These are phyloP conservation scores for Mungos mungo DNA, from an alignment of 2,113 vertebrate species.

Conservation along the genomic window DNA sequence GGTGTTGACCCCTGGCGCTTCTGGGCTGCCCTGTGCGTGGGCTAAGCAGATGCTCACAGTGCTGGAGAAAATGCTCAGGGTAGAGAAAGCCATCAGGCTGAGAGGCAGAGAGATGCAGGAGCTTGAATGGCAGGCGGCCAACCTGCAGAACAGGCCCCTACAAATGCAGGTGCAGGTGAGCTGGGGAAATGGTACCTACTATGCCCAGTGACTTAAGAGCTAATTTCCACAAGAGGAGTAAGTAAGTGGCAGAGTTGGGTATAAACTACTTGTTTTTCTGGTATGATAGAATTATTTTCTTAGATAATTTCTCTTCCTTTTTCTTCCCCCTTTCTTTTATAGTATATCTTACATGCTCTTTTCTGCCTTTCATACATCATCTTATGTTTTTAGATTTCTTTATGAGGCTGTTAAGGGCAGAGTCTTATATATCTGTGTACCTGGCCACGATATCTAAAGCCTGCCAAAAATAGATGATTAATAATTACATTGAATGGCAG, in stretches of 20 bases:
- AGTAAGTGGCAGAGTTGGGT: not conserved
- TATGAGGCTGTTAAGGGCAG: not conserved
- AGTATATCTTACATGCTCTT: not conserved
- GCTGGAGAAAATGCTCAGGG: not conserved
- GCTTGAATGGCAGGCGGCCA: not conserved
- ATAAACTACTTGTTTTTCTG: not conserved
- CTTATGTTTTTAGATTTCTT: not conserved
- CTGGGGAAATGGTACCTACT: not conserved
- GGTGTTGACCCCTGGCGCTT: not conserved
- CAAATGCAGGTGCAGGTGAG: too few species aligned
- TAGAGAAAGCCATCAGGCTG: not conserved
- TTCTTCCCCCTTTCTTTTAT: not conserved
- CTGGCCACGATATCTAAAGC: not conserved
- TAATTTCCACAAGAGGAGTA: not conserved
- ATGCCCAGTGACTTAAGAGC: not conserved
- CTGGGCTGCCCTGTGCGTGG: not conserved
- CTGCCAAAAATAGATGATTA: not conserved
- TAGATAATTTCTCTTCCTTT: not conserved
- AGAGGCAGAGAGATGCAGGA: not conserved
- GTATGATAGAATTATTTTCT: not conserved
- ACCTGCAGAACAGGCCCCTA: not conserved
- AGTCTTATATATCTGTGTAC: not conserved
- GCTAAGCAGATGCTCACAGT: not conserved
- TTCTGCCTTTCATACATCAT: not conserved
- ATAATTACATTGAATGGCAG: not conserved